Conservation (phyloP, 2,113 vertebrate genomes). For the Dolichallabes microphthalmus region DNA sequence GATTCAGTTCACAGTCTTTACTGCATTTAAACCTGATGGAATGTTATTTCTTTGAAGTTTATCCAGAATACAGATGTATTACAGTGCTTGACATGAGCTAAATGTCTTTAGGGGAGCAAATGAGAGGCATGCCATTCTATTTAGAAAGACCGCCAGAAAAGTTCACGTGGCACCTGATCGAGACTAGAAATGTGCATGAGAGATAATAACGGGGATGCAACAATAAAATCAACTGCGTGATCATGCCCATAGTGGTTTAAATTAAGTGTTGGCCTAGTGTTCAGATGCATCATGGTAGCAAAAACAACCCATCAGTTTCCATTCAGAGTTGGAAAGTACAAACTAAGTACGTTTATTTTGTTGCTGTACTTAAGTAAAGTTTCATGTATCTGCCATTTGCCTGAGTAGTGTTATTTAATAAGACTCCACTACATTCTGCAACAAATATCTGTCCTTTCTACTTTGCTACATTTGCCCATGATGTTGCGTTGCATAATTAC, state of each 20-base stretch:
- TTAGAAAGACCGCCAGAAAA: neutral
- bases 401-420: too few relatives aligned
- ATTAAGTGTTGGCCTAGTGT: neutral
- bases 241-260: neutral
- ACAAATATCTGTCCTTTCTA: too few relatives aligned
- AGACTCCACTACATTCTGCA: too few relatives aligned
- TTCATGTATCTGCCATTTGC: too few relatives aligned
- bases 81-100: neutral
- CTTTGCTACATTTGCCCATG: too few relatives aligned
- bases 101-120: neutral
- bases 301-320: too few relatives aligned
- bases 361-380: too few relatives aligned
- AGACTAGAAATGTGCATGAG: neutral
- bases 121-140: neutral
- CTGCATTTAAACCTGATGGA: neutral
- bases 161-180: neutral
- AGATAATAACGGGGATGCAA: neutral
- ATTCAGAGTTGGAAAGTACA: too few relatives aligned
- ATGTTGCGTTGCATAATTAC: too few relatives aligned
- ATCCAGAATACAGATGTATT: neutral
- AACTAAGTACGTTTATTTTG: too few relatives aligned
- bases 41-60: neutral
- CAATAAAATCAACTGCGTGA: neutral
- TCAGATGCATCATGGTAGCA: neutral
- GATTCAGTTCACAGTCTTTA: neutral